These are phyloP conservation scores for Garrulus glandarius DNA, from an alignment of 2,797 vertebrate genomes.

Conservation along the genomic window DNA sequence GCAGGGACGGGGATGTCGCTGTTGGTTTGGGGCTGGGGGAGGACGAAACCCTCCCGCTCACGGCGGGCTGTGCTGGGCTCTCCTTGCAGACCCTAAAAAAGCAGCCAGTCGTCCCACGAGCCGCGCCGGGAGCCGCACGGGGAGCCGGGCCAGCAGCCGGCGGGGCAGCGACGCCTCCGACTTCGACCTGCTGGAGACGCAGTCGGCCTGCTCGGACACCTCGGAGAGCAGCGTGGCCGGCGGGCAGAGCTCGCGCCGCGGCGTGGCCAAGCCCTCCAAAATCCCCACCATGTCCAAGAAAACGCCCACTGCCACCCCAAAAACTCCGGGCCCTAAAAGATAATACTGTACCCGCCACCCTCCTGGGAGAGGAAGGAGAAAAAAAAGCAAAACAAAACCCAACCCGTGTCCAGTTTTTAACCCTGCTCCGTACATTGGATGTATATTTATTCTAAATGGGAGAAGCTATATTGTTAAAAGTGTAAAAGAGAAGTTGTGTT, in stretches of 20 bases:
- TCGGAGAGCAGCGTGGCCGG: conserved; percentile 89
- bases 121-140: conserved; percentile 88
- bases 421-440: conserved; percentile 76
- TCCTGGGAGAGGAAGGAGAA: neutral
- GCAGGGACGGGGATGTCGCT: no score
- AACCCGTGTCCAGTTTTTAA: conserved; percentile 66
- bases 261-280: conserved; percentile 87
- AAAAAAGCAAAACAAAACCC: neutral
- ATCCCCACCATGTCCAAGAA: conserved; percentile 98
- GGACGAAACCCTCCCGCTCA: neutral
- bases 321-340: conserved; percentile 86
- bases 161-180: conserved; percentile 95
- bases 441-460: conserved; percentile 83
- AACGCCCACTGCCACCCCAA: conserved; percentile 80
- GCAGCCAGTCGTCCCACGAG: conserved; percentile 85
- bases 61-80: accelerated
- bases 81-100: conserved; percentile 85
- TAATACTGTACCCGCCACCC: conserved; percentile 71
- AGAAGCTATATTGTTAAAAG: conserved; percentile 84
- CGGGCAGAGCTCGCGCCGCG: conserved; percentile 78
- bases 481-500: conserved; percentile 83
- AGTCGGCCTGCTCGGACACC: conserved; percentile 92
- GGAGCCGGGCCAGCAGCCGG: conserved; percentile 90
- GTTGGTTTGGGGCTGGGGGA: no score
- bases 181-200: conserved; percentile 91